phyloP scores from a whole-genome alignment of 2,797 vertebrate species.

The Clarias pachynema region DNA sequence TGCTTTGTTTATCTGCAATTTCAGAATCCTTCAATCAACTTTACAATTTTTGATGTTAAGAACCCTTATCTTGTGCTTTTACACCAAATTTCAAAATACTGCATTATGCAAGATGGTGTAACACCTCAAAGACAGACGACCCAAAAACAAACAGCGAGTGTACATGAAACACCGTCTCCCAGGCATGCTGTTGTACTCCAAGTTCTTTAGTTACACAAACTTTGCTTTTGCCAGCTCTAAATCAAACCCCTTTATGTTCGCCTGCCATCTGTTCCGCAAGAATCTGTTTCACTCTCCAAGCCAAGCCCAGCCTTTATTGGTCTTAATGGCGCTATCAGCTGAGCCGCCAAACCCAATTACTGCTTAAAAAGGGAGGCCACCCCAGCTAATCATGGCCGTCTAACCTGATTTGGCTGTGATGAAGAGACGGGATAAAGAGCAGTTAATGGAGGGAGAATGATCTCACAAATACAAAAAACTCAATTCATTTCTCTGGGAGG shows the following conservation, averaged over 20 bases:
- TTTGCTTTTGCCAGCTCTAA: conserved; percentile 77
- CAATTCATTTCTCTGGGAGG: conserved; percentile 88
- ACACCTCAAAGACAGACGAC: conserved; percentile 26
- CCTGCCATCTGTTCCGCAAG: conserved; percentile 83
- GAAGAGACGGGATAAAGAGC: conserved; percentile 88
- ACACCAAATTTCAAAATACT: conserved; percentile 45
- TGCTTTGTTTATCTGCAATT: not conserved
- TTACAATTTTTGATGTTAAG: not conserved
- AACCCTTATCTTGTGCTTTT: not conserved
- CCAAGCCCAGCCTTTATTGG: conserved; percentile 85
- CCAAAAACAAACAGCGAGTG: conserved; percentile 5
- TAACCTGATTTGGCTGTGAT: conserved; percentile 86
- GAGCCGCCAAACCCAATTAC: conserved; percentile 87
- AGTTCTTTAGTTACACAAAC: conserved; percentile 83
- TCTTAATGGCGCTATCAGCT: conserved; percentile 87
- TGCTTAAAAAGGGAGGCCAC: conserved; percentile 86
- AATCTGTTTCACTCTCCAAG: conserved; percentile 84
- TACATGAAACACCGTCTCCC: conserved; percentile 33
- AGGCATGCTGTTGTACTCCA: conserved; percentile 17
- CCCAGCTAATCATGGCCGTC: conserved; percentile 85
- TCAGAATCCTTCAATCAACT: conserved; percentile 2
- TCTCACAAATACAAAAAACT: conserved; percentile 90
- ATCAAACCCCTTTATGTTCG: conserved; percentile 74
- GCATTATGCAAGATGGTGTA: conserved; percentile 57
- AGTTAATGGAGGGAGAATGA: conserved; percentile 89